Evolutionary conservation across 2,113 vertebrate genomes (phyloP).

Genomic region (Urocynchramus pylzowi): DNA sequence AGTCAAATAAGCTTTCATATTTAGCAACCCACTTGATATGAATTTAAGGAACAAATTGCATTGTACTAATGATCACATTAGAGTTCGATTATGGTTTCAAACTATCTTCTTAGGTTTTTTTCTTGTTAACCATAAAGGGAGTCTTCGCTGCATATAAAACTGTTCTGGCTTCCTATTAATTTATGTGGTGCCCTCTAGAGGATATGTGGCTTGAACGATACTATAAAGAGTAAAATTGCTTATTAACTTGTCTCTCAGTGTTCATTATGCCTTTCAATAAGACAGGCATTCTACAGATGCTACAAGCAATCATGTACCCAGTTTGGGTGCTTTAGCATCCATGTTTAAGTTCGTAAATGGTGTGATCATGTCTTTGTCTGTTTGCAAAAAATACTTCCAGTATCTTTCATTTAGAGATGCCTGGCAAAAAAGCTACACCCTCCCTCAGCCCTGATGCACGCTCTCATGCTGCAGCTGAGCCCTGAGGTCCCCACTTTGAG

Average conservation of each 20-base stretch:
- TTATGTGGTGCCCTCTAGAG: slow-evolving; percentile 65
- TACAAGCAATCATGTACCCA: neutral
- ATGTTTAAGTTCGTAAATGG: neutral
- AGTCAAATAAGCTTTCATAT: slow-evolving; percentile 57
- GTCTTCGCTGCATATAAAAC: neutral
- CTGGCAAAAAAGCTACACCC: neutral
- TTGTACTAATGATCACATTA: slow-evolving; percentile 34
- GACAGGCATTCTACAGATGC: slow-evolving; percentile 1
- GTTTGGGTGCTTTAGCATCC: neutral
- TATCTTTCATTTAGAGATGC: neutral
- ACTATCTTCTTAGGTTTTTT: neutral
- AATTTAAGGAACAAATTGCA: slow-evolving; percentile 42
- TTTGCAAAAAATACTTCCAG: neutral
- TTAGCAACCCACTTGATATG: slow-evolving; percentile 25
- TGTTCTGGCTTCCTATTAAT: slow-evolving; percentile 46
- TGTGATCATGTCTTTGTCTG: neutral
- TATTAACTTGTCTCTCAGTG: slow-evolving; percentile 42
- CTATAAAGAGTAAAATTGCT: slow-evolving; percentile 48
- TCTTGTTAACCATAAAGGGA: slow-evolving; percentile 5
- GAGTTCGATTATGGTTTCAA: slow-evolving; percentile 9
- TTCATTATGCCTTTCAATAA: slow-evolving; percentile 37
- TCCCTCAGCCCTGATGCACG: rapidly evolving
- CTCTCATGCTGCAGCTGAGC: neutral
- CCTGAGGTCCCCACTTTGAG: neutral
- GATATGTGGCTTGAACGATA: slow-evolving; percentile 13